These are phyloP conservation scores for Schizothorax lantsangensis DNA, from an alignment of 2,797 vertebrate species.

Conservation along the genomic window DNA sequence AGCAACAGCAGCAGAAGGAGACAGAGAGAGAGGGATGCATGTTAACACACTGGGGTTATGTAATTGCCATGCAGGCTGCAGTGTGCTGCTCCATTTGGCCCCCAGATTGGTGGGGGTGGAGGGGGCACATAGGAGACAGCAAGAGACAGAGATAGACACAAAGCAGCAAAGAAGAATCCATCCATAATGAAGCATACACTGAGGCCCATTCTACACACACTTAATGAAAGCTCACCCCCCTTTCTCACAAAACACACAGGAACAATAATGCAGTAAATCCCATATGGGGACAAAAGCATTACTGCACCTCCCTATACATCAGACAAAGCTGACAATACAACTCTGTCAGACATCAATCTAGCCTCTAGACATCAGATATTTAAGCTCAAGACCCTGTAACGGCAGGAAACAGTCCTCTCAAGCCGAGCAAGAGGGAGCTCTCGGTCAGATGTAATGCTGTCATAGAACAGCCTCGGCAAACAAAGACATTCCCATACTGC, in stretches of 20 bases:
- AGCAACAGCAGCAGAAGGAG: slow-evolving; percentile 61
- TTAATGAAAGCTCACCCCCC: slow-evolving; percentile 53
- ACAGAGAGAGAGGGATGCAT: slow-evolving; percentile 29
- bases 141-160: slow-evolving; percentile 48
- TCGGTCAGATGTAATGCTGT: slow-evolving; percentile 51
- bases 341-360: slow-evolving; percentile 47
- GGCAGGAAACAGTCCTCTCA: slow-evolving; percentile 22
- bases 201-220: slow-evolving; percentile 59
- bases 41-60: slow-evolving; percentile 71
- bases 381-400: slow-evolving; percentile 29
- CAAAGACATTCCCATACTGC: slow-evolving; percentile 59
- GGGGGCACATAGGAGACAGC: slow-evolving; percentile 13
- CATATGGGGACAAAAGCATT: slow-evolving; percentile 65
- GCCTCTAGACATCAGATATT: slow-evolving; percentile 39
- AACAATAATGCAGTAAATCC: slow-evolving; percentile 64
- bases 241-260: slow-evolving; percentile 30
- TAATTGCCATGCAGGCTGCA: slow-evolving; percentile 76
- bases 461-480: slow-evolving; percentile 50
- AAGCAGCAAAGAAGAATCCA: slow-evolving; percentile 68
- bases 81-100: slow-evolving; percentile 69
- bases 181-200: slow-evolving; percentile 66
- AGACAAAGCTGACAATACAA: slow-evolving; percentile 45
- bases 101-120: slow-evolving; percentile 51
- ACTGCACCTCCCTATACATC: slow-evolving; percentile 44
- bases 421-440: slow-evolving; percentile 26